Base-by-base conservation (phyloP, 1,140 invertebrate genomes). In the Bombus cullumanus region DNA sequence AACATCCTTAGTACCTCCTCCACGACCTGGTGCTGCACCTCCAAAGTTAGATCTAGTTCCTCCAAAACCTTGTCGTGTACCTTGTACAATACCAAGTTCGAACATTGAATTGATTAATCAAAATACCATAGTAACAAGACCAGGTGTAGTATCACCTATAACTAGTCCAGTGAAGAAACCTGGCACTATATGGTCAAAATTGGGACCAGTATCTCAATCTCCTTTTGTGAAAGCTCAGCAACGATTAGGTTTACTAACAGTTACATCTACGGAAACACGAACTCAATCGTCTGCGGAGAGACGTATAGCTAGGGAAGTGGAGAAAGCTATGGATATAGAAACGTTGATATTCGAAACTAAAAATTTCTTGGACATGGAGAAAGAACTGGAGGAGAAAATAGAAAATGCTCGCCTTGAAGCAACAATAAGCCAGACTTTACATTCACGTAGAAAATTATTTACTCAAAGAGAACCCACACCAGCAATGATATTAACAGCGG, bases 171-270 rank as follows among this genome's bases (percentile, higher is more conserved):
- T 68, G 0, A 92, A 77, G 72, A 94, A 92, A 82, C 90, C 92
- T 4, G 94, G 94, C 13, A 85, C 91, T 0, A 95, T 95, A 83
- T 95, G 94, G 94, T 85, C 93, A 25, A 95, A 95, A 90, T 86
- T 95, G 9, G 95, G 95, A 0, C 95, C 95, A 10, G 95, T 95
- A n/a, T 95, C 95, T 0, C 94, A 94, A 1, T 95, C 94, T 4
- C 95, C 95, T 3, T 95, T 95, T 53, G 94, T 95, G 0, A 92
- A 92, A 68, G 95, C 95, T 1, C 94, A 95, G n/a, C 93, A 94
- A 78, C 93, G 95, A 47, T 89, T 95, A 2, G 94, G 94, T 28
- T 91, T 93, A 10, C 86, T 85, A 81, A 69, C 90, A 12, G 34
- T 83, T 18, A 25, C 53, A 1, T 92, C 81, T 57, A 77, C 74